Conservation (phyloP, 1,140 invertebrate genomes). For the Bombus haemorrhoidalis region DNA sequence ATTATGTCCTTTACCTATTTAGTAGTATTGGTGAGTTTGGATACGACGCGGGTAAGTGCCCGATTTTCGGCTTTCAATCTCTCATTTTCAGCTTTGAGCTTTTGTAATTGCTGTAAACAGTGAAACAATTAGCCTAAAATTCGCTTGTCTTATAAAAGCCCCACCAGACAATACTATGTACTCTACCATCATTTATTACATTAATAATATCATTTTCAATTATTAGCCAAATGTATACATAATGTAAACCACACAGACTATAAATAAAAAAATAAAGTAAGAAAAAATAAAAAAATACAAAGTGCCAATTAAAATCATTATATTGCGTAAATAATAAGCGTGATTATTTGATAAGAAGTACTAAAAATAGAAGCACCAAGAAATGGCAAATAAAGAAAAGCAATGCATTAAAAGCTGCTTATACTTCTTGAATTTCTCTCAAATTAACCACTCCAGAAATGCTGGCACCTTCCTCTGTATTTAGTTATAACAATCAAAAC, state of each 20-base stretch:
- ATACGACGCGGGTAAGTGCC: conserved; percentile 96
- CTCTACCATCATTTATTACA: conserved; percentile 29
- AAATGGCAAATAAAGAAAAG: conserved; percentile 65
- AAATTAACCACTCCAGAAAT: conserved; percentile 50
- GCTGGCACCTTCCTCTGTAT: conserved; percentile 64
- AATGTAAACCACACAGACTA: conserved; percentile 51
- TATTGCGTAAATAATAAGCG: conserved; percentile 52
- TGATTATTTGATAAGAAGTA: conserved; percentile 51
- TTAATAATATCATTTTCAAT: conserved; percentile 3
- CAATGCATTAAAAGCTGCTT: conserved; percentile 68
- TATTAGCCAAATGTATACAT: conserved; percentile 15
- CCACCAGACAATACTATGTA: conserved; percentile 44
- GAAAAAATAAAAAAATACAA: conserved; percentile 37
- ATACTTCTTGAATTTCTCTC: conserved; percentile 27
- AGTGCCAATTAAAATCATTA: conserved; percentile 55
- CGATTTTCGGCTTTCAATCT: conserved; percentile 97
- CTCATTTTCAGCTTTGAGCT: conserved; percentile 98
- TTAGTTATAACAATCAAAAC: conserved; percentile 70
- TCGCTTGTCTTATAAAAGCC: conserved; percentile 54
- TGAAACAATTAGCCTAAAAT: conserved; percentile 82
- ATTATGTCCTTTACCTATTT: conserved; percentile 88
- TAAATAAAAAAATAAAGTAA: conserved; percentile 7
- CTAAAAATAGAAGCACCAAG: conserved; percentile 59
- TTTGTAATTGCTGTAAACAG: conserved; percentile 97
- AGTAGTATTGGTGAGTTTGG: conserved; percentile 96